These are phyloP conservation scores for Lipotes vexillifer DNA, from an alignment of 2,113 vertebrate species.

Conservation along the genomic window DNA sequence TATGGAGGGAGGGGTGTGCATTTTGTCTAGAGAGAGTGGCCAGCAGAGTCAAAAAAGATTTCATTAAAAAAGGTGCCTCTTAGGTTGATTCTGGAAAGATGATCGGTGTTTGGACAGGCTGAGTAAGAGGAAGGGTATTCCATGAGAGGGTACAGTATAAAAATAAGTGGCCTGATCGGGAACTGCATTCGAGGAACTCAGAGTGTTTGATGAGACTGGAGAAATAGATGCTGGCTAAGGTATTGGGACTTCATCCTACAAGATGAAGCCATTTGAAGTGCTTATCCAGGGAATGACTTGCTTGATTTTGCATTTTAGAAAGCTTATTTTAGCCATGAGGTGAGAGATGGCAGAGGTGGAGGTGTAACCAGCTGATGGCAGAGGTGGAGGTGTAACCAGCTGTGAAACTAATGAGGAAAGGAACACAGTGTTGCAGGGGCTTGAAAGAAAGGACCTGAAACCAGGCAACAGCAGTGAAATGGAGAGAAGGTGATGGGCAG, in stretches of 20 bases:
- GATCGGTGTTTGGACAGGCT: background rate
- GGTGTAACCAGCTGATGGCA: background rate
- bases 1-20: background rate
- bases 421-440: background rate
- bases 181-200: background rate
- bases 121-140: conserved; percentile 20
- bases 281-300: background rate
- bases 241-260: background rate
- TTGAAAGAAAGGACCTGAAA: background rate
- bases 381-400: background rate
- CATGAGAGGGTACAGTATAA: background rate
- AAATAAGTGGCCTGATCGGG: background rate
- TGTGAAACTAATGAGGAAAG: background rate
- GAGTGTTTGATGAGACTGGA: background rate
- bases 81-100: conserved; percentile 20
- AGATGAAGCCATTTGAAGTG: background rate
- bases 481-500: background rate
- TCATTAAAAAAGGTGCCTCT: background rate
- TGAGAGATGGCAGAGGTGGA: background rate
- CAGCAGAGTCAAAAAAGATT: background rate
- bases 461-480: background rate
- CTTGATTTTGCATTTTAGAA: background rate
- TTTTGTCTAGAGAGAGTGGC: background rate
- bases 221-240: background rate
- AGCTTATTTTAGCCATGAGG: background rate